Percentiles rank a stretch among this genome's conserved stretches.
These are phyloP conservation scores for Porphyrio hochstetteri DNA, from an alignment of 2,113 vertebrate genomes.

Conservation along the genomic window DNA sequence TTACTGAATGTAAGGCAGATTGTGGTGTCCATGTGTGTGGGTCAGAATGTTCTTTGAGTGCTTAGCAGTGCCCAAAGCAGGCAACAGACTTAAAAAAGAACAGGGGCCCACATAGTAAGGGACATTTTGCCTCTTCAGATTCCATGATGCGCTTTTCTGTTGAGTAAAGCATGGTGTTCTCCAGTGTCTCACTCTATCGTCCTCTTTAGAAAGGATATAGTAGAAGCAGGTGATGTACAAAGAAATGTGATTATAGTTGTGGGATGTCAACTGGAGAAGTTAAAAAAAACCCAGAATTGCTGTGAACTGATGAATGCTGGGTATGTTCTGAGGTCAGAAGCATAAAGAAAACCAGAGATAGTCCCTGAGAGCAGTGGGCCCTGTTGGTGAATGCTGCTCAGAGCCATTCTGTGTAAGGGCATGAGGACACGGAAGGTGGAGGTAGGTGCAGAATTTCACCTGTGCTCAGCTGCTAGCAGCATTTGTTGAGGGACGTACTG, in stretches of 20 bases:
- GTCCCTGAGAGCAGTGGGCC: background rate
- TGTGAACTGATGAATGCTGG: background rate
- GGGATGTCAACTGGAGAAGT: background rate
- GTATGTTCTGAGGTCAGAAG: background rate
- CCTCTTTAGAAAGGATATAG: background rate
- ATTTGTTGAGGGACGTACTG: background rate
- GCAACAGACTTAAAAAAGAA: background rate
- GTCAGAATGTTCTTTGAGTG: background rate
- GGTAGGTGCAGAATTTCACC: background rate
- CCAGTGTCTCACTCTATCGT: background rate
- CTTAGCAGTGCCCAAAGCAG: background rate
- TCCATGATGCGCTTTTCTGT: background rate
- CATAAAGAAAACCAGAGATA: background rate
- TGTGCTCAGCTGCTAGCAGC: background rate
- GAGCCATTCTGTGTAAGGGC: background rate
- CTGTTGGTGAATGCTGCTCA: background rate
- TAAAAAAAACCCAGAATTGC: background rate
- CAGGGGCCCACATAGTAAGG: rapidly evolving
- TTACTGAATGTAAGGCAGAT: background rate
- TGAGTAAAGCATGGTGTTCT: background rate
- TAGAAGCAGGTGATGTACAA: background rate
- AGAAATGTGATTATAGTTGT: background rate
- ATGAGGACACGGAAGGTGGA: background rate
- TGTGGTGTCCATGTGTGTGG: background rate
- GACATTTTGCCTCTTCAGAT: background rate